Evolutionary conservation across 2,113 vertebrate genomes (phyloP).

Genomic region (Mola mola): DNA sequence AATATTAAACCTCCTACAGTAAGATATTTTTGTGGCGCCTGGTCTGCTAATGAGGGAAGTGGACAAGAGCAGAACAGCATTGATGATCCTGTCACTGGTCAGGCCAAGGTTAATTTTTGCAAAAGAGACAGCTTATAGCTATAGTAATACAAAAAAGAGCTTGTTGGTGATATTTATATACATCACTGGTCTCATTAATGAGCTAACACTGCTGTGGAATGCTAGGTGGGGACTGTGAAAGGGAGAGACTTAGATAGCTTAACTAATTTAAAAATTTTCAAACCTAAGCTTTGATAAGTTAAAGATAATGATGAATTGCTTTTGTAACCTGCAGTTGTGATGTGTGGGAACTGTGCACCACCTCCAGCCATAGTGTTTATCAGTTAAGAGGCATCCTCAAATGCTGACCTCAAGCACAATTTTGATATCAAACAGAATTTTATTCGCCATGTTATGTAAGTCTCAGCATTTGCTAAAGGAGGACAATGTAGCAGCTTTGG

Average conservation of each 20-base stretch:
- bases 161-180: slow-evolving; percentile 62
- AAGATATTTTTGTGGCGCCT: slow-evolving; percentile 9
- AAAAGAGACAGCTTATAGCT: slow-evolving; percentile 42
- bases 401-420: slow-evolving; percentile 29
- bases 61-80: slow-evolving; percentile 16
- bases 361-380: slow-evolving; percentile 34
- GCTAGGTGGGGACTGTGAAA: neutral
- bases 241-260: neutral
- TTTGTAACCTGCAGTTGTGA: slow-evolving; percentile 36
- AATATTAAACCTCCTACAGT: slow-evolving; percentile 49
- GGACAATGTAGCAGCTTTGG: neutral
- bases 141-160: slow-evolving; percentile 51
- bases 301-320: slow-evolving; percentile 33
- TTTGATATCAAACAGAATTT: slow-evolving; percentile 50
- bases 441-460: slow-evolving; percentile 28
- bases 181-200: slow-evolving; percentile 53
- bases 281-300: slow-evolving; percentile 38
- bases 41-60: slow-evolving; percentile 26
- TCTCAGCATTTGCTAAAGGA: neutral
- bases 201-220: slow-evolving; percentile 30
- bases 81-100: slow-evolving; percentile 7
- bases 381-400: slow-evolving; percentile 37
- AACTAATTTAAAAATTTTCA: slow-evolving; percentile 8
- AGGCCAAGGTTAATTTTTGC: slow-evolving; percentile 21
- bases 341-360: slow-evolving; percentile 22